phyloP scores from a whole-genome alignment of 2,888 invertebrate genomes.

The Lycia hirtaria region DNA sequence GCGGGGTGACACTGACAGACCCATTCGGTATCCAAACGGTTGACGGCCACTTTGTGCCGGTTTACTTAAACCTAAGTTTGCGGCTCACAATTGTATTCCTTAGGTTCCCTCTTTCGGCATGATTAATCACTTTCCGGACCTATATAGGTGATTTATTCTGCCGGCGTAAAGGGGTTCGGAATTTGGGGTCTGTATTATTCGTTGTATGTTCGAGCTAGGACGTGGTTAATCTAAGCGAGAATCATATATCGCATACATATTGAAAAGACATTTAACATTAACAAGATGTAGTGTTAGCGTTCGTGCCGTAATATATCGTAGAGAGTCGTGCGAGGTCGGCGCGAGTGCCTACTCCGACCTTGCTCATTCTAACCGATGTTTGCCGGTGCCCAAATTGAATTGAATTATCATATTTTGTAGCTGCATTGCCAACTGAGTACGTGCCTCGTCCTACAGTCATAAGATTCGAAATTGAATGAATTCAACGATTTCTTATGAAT shows the following conservation, averaged over 20 bases:
- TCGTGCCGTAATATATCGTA: slow-evolving; percentile 34
- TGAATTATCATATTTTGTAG: slow-evolving; percentile 30
- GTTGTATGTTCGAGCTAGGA: neutral
- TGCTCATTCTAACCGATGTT: slow-evolving; percentile 37
- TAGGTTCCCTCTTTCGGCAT: slow-evolving; percentile 20
- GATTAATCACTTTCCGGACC: slow-evolving; percentile 20
- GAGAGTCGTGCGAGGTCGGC: slow-evolving; percentile 17
- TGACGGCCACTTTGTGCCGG: slow-evolving; percentile 41
- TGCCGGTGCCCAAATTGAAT: slow-evolving; percentile 35
- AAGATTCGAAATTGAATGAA: slow-evolving; percentile 5
- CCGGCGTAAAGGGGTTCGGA: neutral
- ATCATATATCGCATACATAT: slow-evolving; percentile 9
- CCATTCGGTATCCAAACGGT: slow-evolving; percentile 45
- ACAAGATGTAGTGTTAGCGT: slow-evolving; percentile 23
- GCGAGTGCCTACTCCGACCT: slow-evolving; percentile 30
- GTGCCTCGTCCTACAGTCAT: neutral
- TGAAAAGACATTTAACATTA: slow-evolving; percentile 15
- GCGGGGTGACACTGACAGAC: slow-evolving; percentile 44
- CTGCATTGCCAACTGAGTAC: slow-evolving; percentile 17
- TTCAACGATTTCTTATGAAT: slow-evolving; percentile 4
- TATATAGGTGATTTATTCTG: slow-evolving; percentile 10
- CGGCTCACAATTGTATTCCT: slow-evolving; percentile 25
- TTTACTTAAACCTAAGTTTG: slow-evolving; percentile 39
- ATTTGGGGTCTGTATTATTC: neutral
- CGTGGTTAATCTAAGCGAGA: neutral